A percentile compares a stretch with the other conserved stretches of the same genome.
Evolutionary conservation across 2,797 vertebrate species (phyloP).

Genomic region (Sarcophilus harrisii): DNA sequence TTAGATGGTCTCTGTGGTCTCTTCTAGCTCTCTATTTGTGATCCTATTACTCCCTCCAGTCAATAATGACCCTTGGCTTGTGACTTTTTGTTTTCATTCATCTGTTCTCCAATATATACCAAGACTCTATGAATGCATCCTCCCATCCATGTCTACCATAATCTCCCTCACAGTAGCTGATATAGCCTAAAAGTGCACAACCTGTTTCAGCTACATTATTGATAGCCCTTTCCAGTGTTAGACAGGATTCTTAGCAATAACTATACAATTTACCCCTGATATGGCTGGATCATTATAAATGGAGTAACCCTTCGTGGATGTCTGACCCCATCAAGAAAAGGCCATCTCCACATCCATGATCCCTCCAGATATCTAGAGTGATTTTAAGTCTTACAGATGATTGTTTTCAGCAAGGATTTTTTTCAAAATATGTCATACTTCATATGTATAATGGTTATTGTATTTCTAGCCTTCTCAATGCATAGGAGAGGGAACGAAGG

Average conservation of each 20-base stretch:
- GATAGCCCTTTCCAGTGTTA: neutral
- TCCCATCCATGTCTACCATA: neutral
- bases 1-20: neutral
- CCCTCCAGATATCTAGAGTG: neutral
- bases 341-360: neutral
- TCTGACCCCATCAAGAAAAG: neutral
- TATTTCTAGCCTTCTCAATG: neutral
- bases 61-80: neutral
- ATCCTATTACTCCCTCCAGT: neutral
- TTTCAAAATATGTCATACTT: neutral
- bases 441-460: neutral
- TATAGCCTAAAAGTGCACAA: neutral
- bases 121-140: neutral
- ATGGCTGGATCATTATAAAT: neutral
- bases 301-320: neutral
- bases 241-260: neutral
- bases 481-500: neutral
- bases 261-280: neutral
- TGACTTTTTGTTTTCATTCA: neutral
- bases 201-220: neutral
- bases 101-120: neutral
- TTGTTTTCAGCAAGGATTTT: neutral
- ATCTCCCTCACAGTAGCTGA: neutral
- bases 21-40: neutral
- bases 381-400: neutral